Conservation (phyloP, 2,113 vertebrate genomes). For the Oreochromis spilurus region DNA sequence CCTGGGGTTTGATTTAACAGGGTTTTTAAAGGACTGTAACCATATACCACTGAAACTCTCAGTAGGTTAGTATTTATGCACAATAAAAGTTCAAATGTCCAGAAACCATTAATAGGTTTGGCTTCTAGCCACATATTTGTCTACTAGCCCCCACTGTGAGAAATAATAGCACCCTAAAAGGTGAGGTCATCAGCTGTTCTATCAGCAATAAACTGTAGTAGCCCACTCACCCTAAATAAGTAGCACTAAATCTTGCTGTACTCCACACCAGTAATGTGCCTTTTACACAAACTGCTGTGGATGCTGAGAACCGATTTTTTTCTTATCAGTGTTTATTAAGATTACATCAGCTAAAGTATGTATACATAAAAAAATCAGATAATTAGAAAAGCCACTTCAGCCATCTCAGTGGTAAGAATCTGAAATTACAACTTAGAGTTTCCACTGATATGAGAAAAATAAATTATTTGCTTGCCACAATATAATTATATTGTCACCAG, state of each 20-base stretch:
- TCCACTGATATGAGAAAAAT: slow-evolving; percentile 25
- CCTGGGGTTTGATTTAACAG: not conserved
- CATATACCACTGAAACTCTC: not conserved
- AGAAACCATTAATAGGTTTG: not conserved
- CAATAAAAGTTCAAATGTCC: not conserved
- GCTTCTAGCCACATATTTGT: slow-evolving; percentile 5
- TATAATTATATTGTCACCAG: slow-evolving; percentile 47
- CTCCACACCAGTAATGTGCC: not conserved
- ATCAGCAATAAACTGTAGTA: not conserved
- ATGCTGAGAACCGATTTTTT: slow-evolving; percentile 4
- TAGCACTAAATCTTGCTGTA: not conserved
- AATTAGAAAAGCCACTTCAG: slow-evolving; percentile 26
- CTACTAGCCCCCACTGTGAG: not conserved
- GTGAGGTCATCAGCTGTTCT: not conserved
- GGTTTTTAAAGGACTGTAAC: not conserved
- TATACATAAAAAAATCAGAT: not conserved
- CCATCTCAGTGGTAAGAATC: slow-evolving; percentile 36
- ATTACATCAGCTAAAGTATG: not conserved
- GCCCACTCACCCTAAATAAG: not conserved
- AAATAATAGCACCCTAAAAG: slow-evolving; percentile 3
- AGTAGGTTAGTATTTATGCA: not conserved
- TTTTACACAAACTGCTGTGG: not conserved
- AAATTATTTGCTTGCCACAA: not conserved
- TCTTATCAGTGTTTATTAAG: slow-evolving; percentile 24
- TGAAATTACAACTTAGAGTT: slow-evolving; percentile 41